Base-by-base conservation (phyloP, 2,888 invertebrate genomes). In the Heliconius ethilla region DNA sequence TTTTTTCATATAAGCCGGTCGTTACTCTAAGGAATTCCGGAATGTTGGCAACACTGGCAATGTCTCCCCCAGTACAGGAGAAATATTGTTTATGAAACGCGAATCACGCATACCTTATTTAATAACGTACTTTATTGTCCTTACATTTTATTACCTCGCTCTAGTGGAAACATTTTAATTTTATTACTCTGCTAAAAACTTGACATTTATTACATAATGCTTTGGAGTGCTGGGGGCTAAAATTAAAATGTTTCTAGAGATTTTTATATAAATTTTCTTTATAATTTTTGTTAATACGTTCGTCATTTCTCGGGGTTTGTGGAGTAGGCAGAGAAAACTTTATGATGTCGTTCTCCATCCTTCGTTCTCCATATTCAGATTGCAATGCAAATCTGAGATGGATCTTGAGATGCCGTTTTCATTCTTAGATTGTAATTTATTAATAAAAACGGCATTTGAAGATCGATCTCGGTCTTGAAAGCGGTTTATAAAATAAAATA, bases 11-110 rank as follows among this genome's bases (percentile, higher is more conserved):
- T 51, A 70, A 40, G 27, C 70, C 72, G 25, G 63, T 33, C 25
- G 25, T 59, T 29, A 40, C 62, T 70, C 70, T 29, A 25, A 25
- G 83, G 82, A 83, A 82, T 83, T 40, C 70, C 27, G 82, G 84
- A 85, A 85, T 85, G 83, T 86, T 87, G 87, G 86, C 85, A 83
- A 76, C 84, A 82, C 77, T 82, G 82, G 62, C 73, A 62, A 40
- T 73, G 73, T 63, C 55, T 76, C 78, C 75, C 40, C 40, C 77
- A 67, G 59, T 77, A 65, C 63, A 51, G 65, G 29, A 40, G 59
- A 63, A 62, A 59, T 51, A 55, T 67, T 55, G 40, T 73, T 65
- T 65, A 63, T 74, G 67, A 33, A 73, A 77, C 67, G 40, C 66
- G 66, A 40, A 77, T 73, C 73, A 73, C 73, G 67, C 66, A 73